phyloP scores from a whole-genome alignment of 2,888 invertebrate species.

The Andrena chrysosceles region DNA sequence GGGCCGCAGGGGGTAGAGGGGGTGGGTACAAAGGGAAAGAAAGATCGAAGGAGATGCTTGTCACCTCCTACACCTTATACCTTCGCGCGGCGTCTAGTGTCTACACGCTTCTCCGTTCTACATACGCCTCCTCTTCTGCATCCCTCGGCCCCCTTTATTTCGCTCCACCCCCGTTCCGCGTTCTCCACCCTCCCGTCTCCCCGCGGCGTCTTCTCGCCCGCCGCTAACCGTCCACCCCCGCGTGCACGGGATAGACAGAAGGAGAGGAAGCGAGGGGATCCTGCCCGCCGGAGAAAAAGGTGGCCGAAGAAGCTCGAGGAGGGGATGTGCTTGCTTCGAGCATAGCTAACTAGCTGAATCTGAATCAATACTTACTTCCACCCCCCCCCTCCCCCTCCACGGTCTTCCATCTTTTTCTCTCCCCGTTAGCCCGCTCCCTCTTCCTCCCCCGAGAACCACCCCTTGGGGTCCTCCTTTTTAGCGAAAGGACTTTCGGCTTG shows the following conservation, averaged over 20 bases:
- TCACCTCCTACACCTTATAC: conserved; percentile 73
- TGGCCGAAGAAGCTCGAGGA: conserved; percentile 47
- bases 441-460: conserved; percentile 33
- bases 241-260: conserved; percentile 45
- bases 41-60: conserved; percentile 74
- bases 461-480: conserved; percentile 52
- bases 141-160: conserved; percentile 34
- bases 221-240: conserved; percentile 49
- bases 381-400: conserved; percentile 50
- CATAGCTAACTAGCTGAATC: conserved; percentile 83
- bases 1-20: conserved; percentile 1
- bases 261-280: conserved; percentile 46
- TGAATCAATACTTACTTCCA: conserved; percentile 83
- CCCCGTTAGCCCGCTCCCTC: conserved; percentile 1
- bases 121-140: conserved; percentile 60
- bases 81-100: conserved; percentile 58
- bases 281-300: conserved; percentile 61
- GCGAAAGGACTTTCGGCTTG: conserved; percentile 63
- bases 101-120: conserved; percentile 57
- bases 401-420: conserved; percentile 64
- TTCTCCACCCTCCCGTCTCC: conserved; percentile 36
- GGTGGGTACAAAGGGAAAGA: conserved; percentile 52
- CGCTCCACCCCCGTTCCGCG: conserved; percentile 34
- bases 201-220: conserved; percentile 35
- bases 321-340: conserved; percentile 75